phyloP scores from a whole-genome alignment of 2,113 vertebrate species.

The Mirounga angustirostris region DNA sequence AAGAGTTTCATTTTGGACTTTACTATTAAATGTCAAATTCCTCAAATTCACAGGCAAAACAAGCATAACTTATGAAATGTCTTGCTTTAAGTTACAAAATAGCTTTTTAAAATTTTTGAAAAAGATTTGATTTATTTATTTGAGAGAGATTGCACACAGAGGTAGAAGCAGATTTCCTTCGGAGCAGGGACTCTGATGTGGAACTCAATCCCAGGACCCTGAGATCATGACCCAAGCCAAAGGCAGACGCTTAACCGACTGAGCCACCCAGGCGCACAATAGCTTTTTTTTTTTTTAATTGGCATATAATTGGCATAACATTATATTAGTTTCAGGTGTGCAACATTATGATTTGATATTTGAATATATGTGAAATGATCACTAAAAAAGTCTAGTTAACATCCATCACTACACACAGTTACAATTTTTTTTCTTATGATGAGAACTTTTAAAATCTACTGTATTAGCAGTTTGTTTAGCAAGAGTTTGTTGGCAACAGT shows the following conservation, averaged over 20 bases:
- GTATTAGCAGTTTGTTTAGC: neutral
- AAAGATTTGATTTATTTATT: too few species aligned
- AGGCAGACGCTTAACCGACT: neutral
- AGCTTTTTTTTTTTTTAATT: neutral
- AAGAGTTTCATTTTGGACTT: conserved; percentile 46
- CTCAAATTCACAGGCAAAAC: conserved; percentile 78
- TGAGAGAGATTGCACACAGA: neutral
- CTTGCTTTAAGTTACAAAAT: conserved; percentile 54
- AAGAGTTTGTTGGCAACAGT: neutral
- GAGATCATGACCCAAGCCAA: neutral
- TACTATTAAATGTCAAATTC: conserved; percentile 39
- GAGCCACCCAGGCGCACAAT: neutral
- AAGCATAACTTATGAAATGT: conserved; percentile 68
- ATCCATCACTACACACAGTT: neutral
- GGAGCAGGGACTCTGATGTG: neutral
- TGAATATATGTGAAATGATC: neutral
- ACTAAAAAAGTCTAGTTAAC: neutral
- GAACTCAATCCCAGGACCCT: neutral
- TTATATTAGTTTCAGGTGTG: neutral
- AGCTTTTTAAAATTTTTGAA: neutral
- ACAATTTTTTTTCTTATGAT: neutral
- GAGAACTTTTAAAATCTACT: neutral
- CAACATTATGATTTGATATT: neutral
- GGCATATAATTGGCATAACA: neutral
- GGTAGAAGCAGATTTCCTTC: neutral